A percentile compares a stretch with the other conserved stretches of the same genome.
Evolutionary conservation across 2,888 invertebrate genomes (phyloP).

Genomic region (Pteria penguin): DNA sequence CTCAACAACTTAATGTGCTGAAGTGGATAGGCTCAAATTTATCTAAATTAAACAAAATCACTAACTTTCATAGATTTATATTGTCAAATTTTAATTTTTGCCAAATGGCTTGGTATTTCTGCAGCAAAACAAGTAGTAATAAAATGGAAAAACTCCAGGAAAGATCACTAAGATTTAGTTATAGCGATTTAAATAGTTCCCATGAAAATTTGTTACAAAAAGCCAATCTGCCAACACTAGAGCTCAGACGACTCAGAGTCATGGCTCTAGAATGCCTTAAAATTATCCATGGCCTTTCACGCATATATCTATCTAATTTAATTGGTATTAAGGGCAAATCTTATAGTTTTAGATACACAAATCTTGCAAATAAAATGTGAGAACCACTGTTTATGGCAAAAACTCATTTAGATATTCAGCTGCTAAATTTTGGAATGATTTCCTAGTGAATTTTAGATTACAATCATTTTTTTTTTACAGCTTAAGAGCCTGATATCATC

Average conservation of each 20-base stretch:
- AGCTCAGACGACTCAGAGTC: constrained; percentile 28
- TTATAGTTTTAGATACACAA: constrained; percentile 37
- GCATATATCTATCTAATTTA: constrained; percentile 24
- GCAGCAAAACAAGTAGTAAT: constrained; percentile 30
- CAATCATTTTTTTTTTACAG: not conserved
- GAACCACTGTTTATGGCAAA: constrained; percentile 33
- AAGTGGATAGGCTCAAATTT: constrained; percentile 32
- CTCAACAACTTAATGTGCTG: constrained; percentile 32
- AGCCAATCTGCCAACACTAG: constrained; percentile 22
- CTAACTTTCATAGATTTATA: constrained; percentile 21
- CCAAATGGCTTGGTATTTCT: constrained; percentile 40
- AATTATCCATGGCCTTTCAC: constrained; percentile 31
- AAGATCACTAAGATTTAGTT: constrained; percentile 36
- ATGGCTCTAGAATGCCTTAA: constrained; percentile 38
- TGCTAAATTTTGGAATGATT: constrained; percentile 32
- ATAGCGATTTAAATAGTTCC: constrained; percentile 23
- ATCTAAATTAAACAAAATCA: constrained; percentile 15
- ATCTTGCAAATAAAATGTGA: constrained; percentile 24
- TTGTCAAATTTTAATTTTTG: constrained; percentile 42
- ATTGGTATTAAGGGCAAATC: constrained; percentile 16
- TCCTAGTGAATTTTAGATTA: constrained; percentile 8
- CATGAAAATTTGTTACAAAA: constrained; percentile 24
- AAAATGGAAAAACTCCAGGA: constrained; percentile 39
- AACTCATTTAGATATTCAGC: constrained; percentile 25
- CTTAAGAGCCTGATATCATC: not conserved